phyloP scores from a whole-genome alignment of 2,888 invertebrate genomes.

The Amaurobius ferox region DNA sequence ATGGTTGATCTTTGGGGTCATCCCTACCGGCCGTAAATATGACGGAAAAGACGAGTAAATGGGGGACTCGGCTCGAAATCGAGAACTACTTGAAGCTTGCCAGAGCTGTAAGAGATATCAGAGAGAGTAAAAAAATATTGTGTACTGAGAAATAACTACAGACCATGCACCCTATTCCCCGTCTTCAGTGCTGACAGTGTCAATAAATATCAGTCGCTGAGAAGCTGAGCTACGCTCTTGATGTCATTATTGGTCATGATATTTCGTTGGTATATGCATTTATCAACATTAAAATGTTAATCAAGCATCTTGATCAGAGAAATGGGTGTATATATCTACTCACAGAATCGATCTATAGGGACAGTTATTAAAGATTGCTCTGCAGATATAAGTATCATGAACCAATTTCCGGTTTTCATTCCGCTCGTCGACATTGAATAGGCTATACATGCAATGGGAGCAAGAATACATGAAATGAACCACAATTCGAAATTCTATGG shows the following conservation, averaged over 20 bases:
- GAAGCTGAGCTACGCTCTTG: not conserved
- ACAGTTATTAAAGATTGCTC: too few relatives aligned
- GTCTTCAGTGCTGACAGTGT: conserved; percentile 56
- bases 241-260: conserved; percentile 42
- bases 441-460: too few relatives aligned
- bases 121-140: conserved; percentile 29
- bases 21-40: conserved; percentile 52
- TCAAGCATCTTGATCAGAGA: too few relatives aligned
- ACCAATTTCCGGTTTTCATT: too few relatives aligned
- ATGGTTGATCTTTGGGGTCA: conserved; percentile 63
- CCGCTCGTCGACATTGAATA: too few relatives aligned
- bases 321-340: too few relatives aligned
- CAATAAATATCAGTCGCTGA: conserved; percentile 44
- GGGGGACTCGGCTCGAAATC: conserved; percentile 10
- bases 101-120: conserved; percentile 40
- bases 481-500: too few relatives aligned
- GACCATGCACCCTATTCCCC: conserved; percentile 50
- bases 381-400: too few relatives aligned
- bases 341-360: too few relatives aligned
- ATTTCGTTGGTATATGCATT: too few relatives aligned
- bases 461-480: too few relatives aligned
- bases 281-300: too few relatives aligned
- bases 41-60: conserved; percentile 46
- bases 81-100: conserved; percentile 51
- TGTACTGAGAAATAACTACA: conserved; percentile 62